Base-by-base conservation (phyloP, 2,113 vertebrate species). In the Helogale parvula region DNA sequence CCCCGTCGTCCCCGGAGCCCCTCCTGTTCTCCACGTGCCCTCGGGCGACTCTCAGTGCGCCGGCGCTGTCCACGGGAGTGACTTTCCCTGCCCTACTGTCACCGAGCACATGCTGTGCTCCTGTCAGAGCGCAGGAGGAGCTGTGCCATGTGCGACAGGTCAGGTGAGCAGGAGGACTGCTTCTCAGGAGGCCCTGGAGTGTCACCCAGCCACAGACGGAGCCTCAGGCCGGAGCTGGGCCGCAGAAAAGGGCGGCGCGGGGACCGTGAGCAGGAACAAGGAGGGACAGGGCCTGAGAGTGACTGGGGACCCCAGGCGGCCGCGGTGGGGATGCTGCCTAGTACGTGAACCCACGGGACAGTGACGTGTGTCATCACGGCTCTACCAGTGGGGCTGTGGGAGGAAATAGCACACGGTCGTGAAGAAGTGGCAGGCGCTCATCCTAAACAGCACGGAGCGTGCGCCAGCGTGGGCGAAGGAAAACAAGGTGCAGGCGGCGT, bases 361-460 rank as follows among this genome's bases (percentile, higher is more conserved):
- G 68, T 5, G 7, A 16, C 1, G 0, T 7, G 8, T 45, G 1
- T 31, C 21, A 25, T 2, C 6, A 29, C 2, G 27, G 66, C 12
- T 52, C 69, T 19, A 5, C 66, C 4, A 7, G 15, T 23, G 5
- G 68, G 12, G 2, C 17, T 31, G 1, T 2, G 25, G 0, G 0
- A 1, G 31, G 77, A 85, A 87, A 12, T 52, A 91, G 57, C 69
- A 29, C 4, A 13, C 50, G 41, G 86, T 29, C 77, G 14, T 29
- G 33, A 41, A 82, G 33, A 93, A 81, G 65, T 50, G 41, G 0
- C 29, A 3, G 2, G 14, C 1, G 0, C 3, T 8, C 25, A 45
- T 41, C 31, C 3, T 1, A 0, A 33, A 27, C 60, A 13, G 0
- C 60, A 27, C 0, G 2, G 33, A 29, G 17, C 45, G 63, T 8